Percentiles rank a stretch among this genome's conserved stretches.
These are phyloP conservation scores for Trichogramma dendrolimi DNA, from an alignment of 2,888 invertebrate genomes.

Conservation along the genomic window DNA sequence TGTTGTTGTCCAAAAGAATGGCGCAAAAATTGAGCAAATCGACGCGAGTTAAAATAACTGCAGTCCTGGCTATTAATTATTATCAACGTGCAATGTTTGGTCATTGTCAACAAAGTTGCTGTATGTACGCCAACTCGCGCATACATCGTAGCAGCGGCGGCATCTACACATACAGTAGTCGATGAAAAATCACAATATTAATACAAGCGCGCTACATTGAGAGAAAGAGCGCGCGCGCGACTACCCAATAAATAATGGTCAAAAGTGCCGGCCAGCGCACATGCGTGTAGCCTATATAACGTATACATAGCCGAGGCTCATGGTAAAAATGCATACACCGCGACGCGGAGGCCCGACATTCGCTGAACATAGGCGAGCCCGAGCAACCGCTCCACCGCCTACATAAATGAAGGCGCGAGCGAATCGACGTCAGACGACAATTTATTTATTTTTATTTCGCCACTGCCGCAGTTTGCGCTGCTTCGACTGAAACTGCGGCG, in stretches of 20 bases:
- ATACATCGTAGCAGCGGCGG: no score
- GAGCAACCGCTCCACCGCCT: slow-evolving; percentile 2
- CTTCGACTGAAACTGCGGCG: slow-evolving; percentile 46
- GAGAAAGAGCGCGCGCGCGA: slow-evolving; percentile 8
- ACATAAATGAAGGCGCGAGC: slow-evolving; percentile 24
- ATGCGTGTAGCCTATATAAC: no score
- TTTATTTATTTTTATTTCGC: slow-evolving; percentile 53
- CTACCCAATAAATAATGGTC: slow-evolving; percentile 21
- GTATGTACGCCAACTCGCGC: neutral
- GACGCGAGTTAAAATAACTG: slow-evolving; percentile 15
- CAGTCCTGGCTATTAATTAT: slow-evolving; percentile 10
- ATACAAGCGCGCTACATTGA: slow-evolving; percentile 14
- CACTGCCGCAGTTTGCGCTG: slow-evolving; percentile 46
- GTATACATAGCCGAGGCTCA: neutral
- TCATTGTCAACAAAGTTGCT: slow-evolving; percentile 6
- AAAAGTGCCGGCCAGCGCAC: slow-evolving; percentile 17
- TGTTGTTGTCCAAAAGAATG: neutral
- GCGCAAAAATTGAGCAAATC: slow-evolving; percentile 1
- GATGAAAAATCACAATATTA: slow-evolving; percentile 22
- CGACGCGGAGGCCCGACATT: neutral
- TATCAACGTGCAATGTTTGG: slow-evolving; percentile 14
- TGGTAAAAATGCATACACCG: no score
- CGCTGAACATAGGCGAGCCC: neutral
- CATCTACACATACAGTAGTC: no score
- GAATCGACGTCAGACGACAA: slow-evolving; percentile 38